A percentile compares a stretch with the other conserved stretches of the same genome.
These are phyloP conservation scores for Columba janthina DNA, from an alignment of 2,113 vertebrate genomes.

Conservation along the genomic window DNA sequence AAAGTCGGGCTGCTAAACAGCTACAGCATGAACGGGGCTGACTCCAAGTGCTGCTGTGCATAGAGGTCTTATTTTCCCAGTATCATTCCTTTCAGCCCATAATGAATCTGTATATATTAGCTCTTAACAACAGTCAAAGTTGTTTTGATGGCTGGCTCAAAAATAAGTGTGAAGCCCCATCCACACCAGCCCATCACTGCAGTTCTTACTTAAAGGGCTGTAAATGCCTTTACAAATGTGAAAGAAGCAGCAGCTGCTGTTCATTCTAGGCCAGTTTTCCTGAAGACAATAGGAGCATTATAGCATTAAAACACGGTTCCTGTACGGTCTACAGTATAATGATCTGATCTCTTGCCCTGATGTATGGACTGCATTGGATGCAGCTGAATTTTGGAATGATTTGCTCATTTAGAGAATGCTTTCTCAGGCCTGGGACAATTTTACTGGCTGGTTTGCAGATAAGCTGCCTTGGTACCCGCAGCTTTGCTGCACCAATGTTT, in stretches of 20 bases:
- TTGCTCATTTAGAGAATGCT: neutral
- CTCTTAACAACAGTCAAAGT: neutral
- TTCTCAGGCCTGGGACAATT: neutral
- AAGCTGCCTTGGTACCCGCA: neutral
- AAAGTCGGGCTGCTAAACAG: neutral
- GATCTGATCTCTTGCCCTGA: neutral
- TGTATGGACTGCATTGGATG: neutral
- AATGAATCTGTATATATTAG: neutral
- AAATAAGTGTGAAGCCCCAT: neutral
- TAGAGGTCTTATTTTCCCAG: neutral
- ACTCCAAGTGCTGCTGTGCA: neutral
- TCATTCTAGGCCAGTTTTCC: neutral
- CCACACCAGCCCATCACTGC: neutral
- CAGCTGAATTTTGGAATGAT: neutral
- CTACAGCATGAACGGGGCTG: accelerated
- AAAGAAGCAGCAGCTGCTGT: neutral
- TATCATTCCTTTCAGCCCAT: neutral
- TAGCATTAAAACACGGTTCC: neutral
- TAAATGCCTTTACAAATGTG: neutral
- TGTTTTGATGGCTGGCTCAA: neutral
- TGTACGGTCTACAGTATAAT: accelerated
- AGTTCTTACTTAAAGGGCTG: neutral
- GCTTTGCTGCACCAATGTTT: neutral
- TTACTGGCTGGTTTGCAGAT: neutral
- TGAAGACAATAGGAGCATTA: neutral